phyloP scores from a whole-genome alignment of 2,797 vertebrate genomes.

The Bovichtus variegatus region DNA sequence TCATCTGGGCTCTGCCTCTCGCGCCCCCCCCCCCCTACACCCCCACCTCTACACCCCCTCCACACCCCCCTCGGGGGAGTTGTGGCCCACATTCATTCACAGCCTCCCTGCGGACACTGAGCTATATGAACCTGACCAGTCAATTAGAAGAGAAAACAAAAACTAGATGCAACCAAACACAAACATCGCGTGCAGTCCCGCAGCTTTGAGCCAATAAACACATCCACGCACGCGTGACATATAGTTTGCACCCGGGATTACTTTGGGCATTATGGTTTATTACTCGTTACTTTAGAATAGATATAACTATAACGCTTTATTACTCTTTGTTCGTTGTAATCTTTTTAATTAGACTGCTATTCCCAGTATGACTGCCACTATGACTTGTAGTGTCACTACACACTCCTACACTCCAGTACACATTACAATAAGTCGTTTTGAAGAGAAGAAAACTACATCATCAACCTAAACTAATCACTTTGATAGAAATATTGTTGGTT shows the following conservation, averaged over 20 bases:
- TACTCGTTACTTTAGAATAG: neutral
- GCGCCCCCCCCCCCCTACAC: constrained; percentile 15
- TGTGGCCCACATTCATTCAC: constrained; percentile 64
- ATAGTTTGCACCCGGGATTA: neutral
- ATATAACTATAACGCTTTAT: too few species aligned
- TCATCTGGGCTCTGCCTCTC: neutral
- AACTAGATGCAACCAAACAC: constrained; percentile 45
- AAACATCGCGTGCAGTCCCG: constrained; percentile 48
- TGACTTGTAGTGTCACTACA: neutral
- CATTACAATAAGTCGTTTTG: neutral
- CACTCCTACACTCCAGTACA: neutral
- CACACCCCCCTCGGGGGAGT: constrained; percentile 39
- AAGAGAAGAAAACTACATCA: neutral
- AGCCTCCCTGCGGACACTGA: constrained; percentile 43
- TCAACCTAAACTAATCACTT: neutral
- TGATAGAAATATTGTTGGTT: neutral
- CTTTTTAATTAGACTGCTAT: neutral
- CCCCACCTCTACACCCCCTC: too few species aligned
- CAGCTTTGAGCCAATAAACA: constrained; percentile 36
- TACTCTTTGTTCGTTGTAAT: neutral
- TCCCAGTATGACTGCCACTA: fast-evolving
- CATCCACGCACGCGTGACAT: constrained; percentile 10
- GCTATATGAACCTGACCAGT: constrained; percentile 48
- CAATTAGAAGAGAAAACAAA: constrained; percentile 58
- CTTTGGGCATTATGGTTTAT: neutral